Evolutionary conservation across 2,888 invertebrate species (phyloP).

Genomic region (Octonoba sinensis): DNA sequence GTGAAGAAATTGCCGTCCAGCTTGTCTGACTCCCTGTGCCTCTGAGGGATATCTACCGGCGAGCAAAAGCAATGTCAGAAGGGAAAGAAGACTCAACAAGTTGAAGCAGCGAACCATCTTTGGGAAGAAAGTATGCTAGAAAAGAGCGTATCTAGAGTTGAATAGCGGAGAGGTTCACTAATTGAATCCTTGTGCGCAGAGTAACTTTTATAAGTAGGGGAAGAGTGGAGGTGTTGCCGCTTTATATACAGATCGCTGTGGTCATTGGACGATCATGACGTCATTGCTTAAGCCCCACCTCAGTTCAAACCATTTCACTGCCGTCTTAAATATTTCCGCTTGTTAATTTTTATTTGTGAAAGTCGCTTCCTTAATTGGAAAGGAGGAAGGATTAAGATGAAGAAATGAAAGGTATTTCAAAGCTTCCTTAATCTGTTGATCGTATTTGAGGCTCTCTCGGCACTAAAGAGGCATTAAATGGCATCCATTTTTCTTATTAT

Average conservation of each 20-base stretch:
- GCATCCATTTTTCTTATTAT: no score
- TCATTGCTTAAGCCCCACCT: constrained; percentile 10
- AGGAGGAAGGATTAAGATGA: neutral
- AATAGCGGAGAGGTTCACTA: neutral
- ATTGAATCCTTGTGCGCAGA: constrained; percentile 11
- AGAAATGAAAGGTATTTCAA: neutral
- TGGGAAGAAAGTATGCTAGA: neutral
- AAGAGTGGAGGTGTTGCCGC: neutral
- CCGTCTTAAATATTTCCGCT: neutral
- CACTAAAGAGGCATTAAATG: no score
- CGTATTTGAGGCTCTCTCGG: no score
- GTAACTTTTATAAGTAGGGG: constrained; percentile 25
- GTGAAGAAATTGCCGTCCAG: constrained; percentile 12
- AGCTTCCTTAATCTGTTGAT: neutral
- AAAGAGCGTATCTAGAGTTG: neutral
- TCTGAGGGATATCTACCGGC: constrained; percentile 13
- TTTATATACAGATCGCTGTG: constrained; percentile 31
- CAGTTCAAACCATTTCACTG: neutral
- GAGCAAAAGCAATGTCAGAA: constrained; percentile 13
- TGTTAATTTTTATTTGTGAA: constrained; percentile 19
- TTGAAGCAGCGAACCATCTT: constrained; percentile 12
- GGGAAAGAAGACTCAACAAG: constrained; percentile 39
- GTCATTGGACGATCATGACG: constrained; percentile 35
- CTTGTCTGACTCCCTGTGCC: constrained; percentile 12
- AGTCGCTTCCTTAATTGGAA: constrained; percentile 5